These are phyloP conservation scores for Periphyllus acericola DNA, from an alignment of 2,888 invertebrate genomes.

Conservation along the genomic window DNA sequence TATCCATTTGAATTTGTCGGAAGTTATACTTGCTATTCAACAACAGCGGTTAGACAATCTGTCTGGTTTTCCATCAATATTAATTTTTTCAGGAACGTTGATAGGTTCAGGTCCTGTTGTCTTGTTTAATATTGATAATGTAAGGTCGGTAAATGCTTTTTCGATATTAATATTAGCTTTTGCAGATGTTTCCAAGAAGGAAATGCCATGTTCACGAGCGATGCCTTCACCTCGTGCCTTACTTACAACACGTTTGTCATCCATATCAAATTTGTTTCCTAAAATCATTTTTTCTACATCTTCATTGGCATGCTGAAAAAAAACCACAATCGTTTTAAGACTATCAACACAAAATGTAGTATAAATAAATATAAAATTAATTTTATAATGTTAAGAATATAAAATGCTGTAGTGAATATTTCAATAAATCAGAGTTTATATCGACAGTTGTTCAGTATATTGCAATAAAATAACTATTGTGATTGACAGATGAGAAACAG, in stretches of 20 bases:
- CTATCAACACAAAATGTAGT: not conserved
- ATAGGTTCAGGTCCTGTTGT: slow-evolving; percentile 83
- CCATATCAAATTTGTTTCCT: slow-evolving; percentile 98
- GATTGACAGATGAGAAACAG: no score
- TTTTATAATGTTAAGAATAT: not conserved
- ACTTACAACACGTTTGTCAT: slow-evolving; percentile 91
- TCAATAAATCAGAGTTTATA: no score
- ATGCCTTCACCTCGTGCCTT: slow-evolving; percentile 96
- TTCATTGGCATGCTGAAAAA: slow-evolving; percentile 90
- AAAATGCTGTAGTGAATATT: not conserved
- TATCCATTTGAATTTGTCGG: slow-evolving; percentile 56
- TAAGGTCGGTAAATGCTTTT: slow-evolving; percentile 92
- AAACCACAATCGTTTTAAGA: slow-evolving; percentile 54
- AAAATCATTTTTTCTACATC: slow-evolving; percentile 99
- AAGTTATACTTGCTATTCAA: slow-evolving; percentile 66
- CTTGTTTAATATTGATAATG: slow-evolving; percentile 94
- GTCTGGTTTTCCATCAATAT: slow-evolving; percentile 78
- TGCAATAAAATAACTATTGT: no score
- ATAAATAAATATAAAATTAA: not conserved
- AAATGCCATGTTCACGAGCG: slow-evolving; percentile 92
- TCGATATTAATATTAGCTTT: slow-evolving; percentile 98
- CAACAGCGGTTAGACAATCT: slow-evolving; percentile 74
- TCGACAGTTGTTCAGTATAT: no score
- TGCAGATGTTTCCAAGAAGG: slow-evolving; percentile 98
- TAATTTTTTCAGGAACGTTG: slow-evolving; percentile 77